These are phyloP conservation scores for Chondrilla cf. caribensis DNA, from an alignment of 37 sponge, comb jelly and placozoan species.

Conservation along the genomic window DNA sequence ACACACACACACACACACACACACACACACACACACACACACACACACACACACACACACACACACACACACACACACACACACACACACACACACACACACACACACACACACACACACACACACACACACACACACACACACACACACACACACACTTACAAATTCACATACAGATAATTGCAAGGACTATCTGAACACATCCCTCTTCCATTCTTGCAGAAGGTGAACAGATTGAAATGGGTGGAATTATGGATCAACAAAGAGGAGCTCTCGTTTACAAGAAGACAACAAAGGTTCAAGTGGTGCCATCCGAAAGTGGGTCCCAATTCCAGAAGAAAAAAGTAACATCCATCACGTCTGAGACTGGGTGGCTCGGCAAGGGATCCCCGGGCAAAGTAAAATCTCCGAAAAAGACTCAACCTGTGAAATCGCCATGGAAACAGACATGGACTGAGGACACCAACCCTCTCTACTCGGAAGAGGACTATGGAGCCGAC, in stretches of 20 bases:
- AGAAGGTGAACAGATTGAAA: neutral
- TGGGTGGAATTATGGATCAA: slow-evolving; percentile 58
- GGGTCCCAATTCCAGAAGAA: slow-evolving; percentile 41
- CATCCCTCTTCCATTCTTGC: neutral
- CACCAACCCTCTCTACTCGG: slow-evolving; percentile 63
- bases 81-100: no score
- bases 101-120: no score
- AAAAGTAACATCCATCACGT: slow-evolving; percentile 48
- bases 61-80: no score
- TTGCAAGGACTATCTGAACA: no score
- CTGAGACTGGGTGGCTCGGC: slow-evolving; percentile 74
- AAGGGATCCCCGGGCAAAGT: slow-evolving; percentile 6
- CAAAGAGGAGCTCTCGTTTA: slow-evolving; percentile 65
- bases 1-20: no score
- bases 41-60: no score
- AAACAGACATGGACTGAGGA: slow-evolving; percentile 21
- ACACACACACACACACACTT: no score
- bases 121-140: no score
- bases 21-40: no score
- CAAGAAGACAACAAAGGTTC: slow-evolving; percentile 41
- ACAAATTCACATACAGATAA: no score
- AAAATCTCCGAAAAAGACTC: slow-evolving; percentile 2
- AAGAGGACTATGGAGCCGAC: slow-evolving; percentile 51
- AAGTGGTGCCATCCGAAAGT: slow-evolving; percentile 14
- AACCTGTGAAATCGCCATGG: neutral